Conservation (phyloP, 2,797 vertebrate genomes). For the Falco naumanni region DNA sequence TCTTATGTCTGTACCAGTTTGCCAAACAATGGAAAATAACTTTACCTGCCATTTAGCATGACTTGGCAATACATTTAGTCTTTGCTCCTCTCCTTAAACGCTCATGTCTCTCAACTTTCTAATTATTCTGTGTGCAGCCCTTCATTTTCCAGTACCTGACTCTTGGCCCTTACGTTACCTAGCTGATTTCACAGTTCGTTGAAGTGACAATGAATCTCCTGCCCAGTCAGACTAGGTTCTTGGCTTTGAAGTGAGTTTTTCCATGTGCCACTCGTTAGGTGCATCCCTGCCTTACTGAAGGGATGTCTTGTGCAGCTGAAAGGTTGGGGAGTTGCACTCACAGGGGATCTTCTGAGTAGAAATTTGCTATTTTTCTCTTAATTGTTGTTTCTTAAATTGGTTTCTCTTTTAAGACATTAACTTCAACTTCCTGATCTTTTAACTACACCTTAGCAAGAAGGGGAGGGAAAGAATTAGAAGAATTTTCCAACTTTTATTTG, state of each 20-base stretch:
- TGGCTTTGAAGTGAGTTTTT: neutral
- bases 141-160: neutral
- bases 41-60: neutral
- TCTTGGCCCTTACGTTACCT: no score
- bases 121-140: neutral
- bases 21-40: neutral
- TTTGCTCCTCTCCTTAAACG: neutral
- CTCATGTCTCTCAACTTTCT: neutral
- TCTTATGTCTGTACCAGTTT: neutral
- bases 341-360: neutral
- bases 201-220: neutral
- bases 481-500: constrained; percentile 6
- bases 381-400: neutral
- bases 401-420: neutral
- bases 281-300: neutral
- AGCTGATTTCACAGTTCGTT: neutral
- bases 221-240: neutral
- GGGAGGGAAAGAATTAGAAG: neutral
- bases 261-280: neutral
- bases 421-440: constrained; percentile 9
- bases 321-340: neutral
- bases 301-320: neutral
- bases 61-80: neutral
- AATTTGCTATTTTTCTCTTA: neutral
- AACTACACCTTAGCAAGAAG: neutral